Evolutionary conservation across 2,888 invertebrate genomes (phyloP), one percentile per base, ranked within the genome.

Genomic region (Nomada ferruginata): DNA sequence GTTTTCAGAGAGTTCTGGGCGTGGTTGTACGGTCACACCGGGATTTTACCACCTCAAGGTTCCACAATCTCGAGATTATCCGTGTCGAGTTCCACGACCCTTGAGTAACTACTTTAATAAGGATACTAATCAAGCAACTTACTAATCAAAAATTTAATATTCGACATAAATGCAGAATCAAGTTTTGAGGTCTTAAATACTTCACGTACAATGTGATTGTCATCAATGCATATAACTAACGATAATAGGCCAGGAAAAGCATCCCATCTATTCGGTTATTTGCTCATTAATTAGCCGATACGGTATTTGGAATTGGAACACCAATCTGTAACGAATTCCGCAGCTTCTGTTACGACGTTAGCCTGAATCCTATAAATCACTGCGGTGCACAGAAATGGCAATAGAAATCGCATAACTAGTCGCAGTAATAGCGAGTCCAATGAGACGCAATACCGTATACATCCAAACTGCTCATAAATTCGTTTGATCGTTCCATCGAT

Each of bases 391-490:
- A 75, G 79, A 84, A 79, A 83, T 77, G 76, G 73, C 72, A 73
- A 84, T 73, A 82, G 87, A 87, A 86, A 73, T 85, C 70, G 82
- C 85, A 82, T 79, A 74, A 78, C 76, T 73, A 64, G 65, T 72
- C 55, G 55, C 82, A 73, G 65, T 60, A 64, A 69, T 77, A 55
- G 44, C 69, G 55, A 60, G 47, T 36, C 53, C 20, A 55, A 36
- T 64, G 77, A 73, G 81, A 73, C 76, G 61, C 70, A 76, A 84
- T 79, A 72, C 72, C 71, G 69, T 68, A 63, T 70, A 36, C 36
- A 76, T 55, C 70, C 36, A 69, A 73, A 73, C 52, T 55, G 42
- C 75, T 71, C 77, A 53, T 84, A 81, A 78, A 86, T 78, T 65
- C 36, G 7, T 42, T 66, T 26, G 59, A 42, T 20, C 52, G 79